A percentile compares a stretch with the other conserved stretches of the same genome.
These are phyloP conservation scores for Diuraphis noxia DNA, from an alignment of 1,140 invertebrate species.

Conservation along the genomic window DNA sequence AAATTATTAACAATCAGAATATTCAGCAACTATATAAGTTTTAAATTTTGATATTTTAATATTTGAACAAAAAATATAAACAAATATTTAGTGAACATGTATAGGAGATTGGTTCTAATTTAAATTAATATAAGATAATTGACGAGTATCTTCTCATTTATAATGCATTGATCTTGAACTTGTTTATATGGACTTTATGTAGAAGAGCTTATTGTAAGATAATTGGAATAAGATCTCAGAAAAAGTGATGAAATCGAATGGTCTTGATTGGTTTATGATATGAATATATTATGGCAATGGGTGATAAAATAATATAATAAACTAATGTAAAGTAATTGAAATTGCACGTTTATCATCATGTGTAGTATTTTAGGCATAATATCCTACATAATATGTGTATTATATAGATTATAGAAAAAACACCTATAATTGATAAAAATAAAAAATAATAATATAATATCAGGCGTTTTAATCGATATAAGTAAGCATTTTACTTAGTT, in stretches of 20 bases:
- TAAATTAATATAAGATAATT: neutral
- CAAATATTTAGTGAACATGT: neutral
- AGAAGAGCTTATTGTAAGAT: neutral
- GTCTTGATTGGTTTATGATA: neutral
- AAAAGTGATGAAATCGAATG: neutral
- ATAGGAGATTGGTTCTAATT: neutral
- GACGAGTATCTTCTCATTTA: neutral
- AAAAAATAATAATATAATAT: constrained; percentile 2
- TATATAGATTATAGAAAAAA: neutral
- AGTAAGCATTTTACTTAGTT: constrained; percentile 34
- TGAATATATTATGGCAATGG: neutral
- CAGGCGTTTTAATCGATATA: neutral
- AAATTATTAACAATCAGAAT: neutral
- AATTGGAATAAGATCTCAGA: neutral
- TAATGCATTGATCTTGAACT: constrained; percentile 2
- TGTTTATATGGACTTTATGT: neutral
- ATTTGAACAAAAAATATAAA: neutral
- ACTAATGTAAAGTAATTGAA: neutral
- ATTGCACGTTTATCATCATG: neutral
- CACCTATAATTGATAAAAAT: neutral
- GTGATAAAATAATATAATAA: neutral
- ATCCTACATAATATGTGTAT: neutral
- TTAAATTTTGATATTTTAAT: no score
- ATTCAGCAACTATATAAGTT: neutral
- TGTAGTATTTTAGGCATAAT: neutral